Evolutionary conservation across 2,113 vertebrate genomes (phyloP).

Genomic region (Erinaceus europaeus): DNA sequence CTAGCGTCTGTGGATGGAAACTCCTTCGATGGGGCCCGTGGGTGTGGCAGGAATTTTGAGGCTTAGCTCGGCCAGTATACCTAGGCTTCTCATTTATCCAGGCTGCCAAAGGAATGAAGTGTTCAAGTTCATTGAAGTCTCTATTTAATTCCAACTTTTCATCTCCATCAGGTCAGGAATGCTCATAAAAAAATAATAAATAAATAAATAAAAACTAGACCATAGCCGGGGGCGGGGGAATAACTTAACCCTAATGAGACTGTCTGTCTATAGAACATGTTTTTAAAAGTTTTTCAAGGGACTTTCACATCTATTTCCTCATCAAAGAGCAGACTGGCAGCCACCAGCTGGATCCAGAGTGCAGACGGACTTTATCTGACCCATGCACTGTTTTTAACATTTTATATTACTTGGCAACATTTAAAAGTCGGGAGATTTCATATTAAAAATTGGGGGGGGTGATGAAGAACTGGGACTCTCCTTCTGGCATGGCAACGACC

Average conservation of each 20-base stretch:
- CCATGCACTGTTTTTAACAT: conserved; percentile 35
- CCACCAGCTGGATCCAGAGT: not conserved
- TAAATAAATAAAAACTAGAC: conserved; percentile 42
- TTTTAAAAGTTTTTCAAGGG: conserved; percentile 49
- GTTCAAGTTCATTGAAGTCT: conserved; percentile 64
- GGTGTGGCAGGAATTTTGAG: conserved; percentile 69
- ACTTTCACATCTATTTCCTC: conserved; percentile 43
- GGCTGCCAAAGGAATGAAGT: conserved; percentile 70
- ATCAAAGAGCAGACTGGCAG: conserved; percentile 19
- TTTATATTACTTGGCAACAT: conserved; percentile 41
- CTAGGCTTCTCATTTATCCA: conserved; percentile 72
- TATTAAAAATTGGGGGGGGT: not conserved
- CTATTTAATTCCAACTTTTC: conserved; percentile 69
- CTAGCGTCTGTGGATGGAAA: conserved; percentile 67
- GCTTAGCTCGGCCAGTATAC: conserved; percentile 63
- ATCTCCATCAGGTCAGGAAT: conserved; percentile 59
- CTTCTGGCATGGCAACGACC: not conserved
- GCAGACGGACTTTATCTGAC: conserved; percentile 59
- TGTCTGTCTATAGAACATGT: conserved; percentile 31
- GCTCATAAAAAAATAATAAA: conserved; percentile 21
- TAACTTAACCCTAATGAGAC: conserved; percentile 53
- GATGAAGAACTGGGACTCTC: not conserved
- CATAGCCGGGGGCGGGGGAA: not conserved
- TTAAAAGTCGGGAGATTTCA: conserved; percentile 47
- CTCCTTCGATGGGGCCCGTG: conserved; percentile 58